These are phyloP conservation scores for Anguilla japonica DNA, from an alignment of 2,113 vertebrate genomes.

Conservation along the genomic window DNA sequence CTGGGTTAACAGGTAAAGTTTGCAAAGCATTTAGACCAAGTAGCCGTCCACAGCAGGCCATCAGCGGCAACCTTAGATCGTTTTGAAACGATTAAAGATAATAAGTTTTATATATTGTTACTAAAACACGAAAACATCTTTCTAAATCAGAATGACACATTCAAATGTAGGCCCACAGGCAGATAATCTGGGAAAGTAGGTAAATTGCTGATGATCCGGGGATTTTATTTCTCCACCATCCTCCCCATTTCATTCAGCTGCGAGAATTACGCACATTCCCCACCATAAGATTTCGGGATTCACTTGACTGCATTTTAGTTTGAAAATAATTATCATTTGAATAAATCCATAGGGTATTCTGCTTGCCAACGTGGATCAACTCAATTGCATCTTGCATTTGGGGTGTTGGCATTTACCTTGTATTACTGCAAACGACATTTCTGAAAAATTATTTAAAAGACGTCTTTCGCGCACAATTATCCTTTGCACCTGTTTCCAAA, in stretches of 20 bases:
- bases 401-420: not conserved
- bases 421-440: not conserved
- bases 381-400: not conserved
- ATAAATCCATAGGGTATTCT: not conserved
- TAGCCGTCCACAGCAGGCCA: no score
- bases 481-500: not conserved
- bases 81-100: no score
- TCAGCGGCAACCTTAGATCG: no score
- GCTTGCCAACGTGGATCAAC: not conserved
- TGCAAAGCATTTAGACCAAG: no score
- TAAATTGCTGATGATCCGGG: not conserved
- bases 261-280: not conserved
- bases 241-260: not conserved
- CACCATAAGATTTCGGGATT: not conserved
- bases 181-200: not conserved
- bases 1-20: no score
- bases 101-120: not conserved
- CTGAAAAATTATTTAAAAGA: not conserved
- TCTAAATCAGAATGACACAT: no score
- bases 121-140: no score
- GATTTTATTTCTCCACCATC: not conserved
- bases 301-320: not conserved
- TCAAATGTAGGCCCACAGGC: not conserved
- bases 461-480: not conserved
- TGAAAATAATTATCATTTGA: not conserved